phyloP scores from a whole-genome alignment of 2,113 vertebrate genomes.

The Bettongia penicillata region DNA sequence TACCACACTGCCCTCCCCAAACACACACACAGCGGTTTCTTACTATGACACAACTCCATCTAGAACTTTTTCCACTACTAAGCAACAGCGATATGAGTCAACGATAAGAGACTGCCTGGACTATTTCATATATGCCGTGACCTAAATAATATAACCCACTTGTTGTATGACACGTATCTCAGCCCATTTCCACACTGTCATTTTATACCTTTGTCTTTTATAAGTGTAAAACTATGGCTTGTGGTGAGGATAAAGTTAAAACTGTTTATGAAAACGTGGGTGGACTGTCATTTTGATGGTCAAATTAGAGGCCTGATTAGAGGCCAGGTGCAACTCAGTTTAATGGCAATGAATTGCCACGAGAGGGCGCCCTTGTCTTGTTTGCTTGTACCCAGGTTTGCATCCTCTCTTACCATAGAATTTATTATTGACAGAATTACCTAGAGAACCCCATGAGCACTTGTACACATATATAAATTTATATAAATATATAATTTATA shows the following conservation, averaged over 20 bases:
- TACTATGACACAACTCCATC: neutral
- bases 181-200: neutral
- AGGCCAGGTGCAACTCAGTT: neutral
- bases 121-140: neutral
- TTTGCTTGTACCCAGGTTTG: neutral
- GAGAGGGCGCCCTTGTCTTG: conserved; percentile 61
- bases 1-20: neutral
- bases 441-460: neutral
- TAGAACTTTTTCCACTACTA: neutral
- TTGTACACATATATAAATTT: neutral
- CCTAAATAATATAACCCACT: neutral
- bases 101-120: neutral
- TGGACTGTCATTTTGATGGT: neutral
- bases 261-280: conserved; percentile 27
- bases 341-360: conserved; percentile 18
- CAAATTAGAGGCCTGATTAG: neutral
- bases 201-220: neutral
- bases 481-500: neutral
- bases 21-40: conserved; percentile 1
- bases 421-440: conserved; percentile 6
- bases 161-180: neutral
- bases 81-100: neutral
- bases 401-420: neutral
- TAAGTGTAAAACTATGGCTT: neutral
- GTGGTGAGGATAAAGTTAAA: neutral